Evolutionary conservation across 2,888 invertebrate genomes (phyloP).

Genomic region (Dryocosmus kuriphilus): DNA sequence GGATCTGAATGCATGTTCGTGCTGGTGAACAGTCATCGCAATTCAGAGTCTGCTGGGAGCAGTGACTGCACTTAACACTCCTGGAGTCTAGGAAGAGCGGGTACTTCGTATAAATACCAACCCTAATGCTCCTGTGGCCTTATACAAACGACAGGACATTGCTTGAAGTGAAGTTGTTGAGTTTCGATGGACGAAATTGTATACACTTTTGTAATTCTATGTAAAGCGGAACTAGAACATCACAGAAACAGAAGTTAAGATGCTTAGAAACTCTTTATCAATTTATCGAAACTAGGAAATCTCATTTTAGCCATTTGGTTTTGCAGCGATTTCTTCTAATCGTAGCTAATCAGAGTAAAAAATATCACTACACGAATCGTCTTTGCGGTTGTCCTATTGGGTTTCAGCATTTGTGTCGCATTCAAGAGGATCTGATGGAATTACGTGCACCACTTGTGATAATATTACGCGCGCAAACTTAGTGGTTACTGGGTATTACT

Average conservation of each 20-base stretch:
- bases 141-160: conserved; percentile 37
- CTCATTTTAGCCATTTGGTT: background rate
- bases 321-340: background rate
- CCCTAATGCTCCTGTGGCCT: conserved; percentile 30
- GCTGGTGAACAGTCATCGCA: conserved; percentile 20
- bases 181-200: conserved; percentile 25
- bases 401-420: background rate
- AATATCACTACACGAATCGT: background rate
- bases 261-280: background rate
- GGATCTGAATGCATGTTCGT: background rate
- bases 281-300: background rate
- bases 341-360: background rate
- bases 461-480: background rate
- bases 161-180: conserved; percentile 24
- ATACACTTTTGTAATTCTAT: conserved; percentile 17
- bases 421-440: background rate
- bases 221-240: background rate
- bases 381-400: background rate
- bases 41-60: conserved; percentile 15
- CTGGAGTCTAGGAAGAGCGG: conserved; percentile 20
- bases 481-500: conserved; percentile 2
- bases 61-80: conserved; percentile 34
- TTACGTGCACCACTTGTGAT: conserved; percentile 3
- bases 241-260: background rate
- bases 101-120: conserved; percentile 33